A percentile compares a stretch with the other conserved stretches of the same genome.
Evolutionary conservation across 2,113 vertebrate genomes (phyloP).

Genomic region (Panthera tigris): DNA sequence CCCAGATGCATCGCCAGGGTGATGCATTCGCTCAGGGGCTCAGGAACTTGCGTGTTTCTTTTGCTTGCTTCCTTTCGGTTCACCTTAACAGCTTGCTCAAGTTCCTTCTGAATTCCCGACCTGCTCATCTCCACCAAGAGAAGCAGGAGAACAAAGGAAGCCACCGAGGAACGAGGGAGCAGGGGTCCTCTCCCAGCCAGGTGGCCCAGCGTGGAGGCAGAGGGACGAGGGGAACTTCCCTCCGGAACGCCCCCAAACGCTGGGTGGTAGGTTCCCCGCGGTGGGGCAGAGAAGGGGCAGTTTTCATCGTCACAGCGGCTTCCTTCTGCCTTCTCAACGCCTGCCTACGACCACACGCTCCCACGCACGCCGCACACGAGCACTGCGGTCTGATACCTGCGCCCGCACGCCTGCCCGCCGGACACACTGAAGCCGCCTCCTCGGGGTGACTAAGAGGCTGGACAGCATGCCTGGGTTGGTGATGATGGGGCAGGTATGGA

Average conservation of each 20-base stretch:
- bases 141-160: rapidly evolving
- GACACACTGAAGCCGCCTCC: rapidly evolving
- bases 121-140: background rate
- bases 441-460: background rate
- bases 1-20: background rate
- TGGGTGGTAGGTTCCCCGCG: too few relatives aligned
- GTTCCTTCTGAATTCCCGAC: background rate
- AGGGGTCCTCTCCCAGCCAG: background rate
- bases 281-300: too few relatives aligned
- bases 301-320: background rate
- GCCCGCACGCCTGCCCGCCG: rapidly evolving
- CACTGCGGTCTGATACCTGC: background rate
- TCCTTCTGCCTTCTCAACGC: background rate
- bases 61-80: background rate
- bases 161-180: background rate
- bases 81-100: background rate
- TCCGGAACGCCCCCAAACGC: rapidly evolving
- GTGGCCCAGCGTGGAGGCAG: background rate
- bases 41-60: rapidly evolving
- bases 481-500: background rate
- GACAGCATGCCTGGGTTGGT: background rate
- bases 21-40: rapidly evolving
- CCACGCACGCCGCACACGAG: background rate
- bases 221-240: background rate
- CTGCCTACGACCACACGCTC: background rate